Percentiles rank a stretch among this genome's conserved stretches.
These are phyloP conservation scores for Elymnias hypermnestra DNA, from an alignment of 1,140 invertebrate genomes.

Conservation along the genomic window DNA sequence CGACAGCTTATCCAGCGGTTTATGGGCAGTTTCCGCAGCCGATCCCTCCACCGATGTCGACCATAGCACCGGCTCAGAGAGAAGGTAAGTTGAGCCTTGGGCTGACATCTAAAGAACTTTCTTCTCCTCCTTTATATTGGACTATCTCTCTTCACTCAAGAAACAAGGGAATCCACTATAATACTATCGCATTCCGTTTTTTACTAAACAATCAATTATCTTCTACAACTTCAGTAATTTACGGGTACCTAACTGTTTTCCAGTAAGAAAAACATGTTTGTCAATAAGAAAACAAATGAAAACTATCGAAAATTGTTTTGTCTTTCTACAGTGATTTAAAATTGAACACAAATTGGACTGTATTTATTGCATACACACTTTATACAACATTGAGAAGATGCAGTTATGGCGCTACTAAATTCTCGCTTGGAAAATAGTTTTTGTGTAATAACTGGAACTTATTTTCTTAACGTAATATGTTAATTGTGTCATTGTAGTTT, in stretches of 20 bases:
- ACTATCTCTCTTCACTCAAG: conserved; percentile 1
- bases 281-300: too few species aligned
- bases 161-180: background rate
- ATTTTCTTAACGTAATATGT: too few species aligned
- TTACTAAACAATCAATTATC: background rate
- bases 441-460: too few species aligned
- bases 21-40: conserved; percentile 97
- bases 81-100: conserved; percentile 88
- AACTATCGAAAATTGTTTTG: background rate
- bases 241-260: conserved; percentile 1
- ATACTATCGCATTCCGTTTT: too few species aligned
- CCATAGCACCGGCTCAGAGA: conserved; percentile 92
- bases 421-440: background rate
- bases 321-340: too few species aligned
- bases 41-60: conserved; percentile 92
- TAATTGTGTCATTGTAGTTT: background rate
- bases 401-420: too few species aligned
- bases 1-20: conserved; percentile 94
- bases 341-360: too few species aligned
- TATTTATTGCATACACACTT: too few species aligned
- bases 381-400: too few species aligned
- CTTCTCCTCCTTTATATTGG: conserved; percentile 3
- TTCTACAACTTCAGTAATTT: background rate
- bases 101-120: conserved; percentile 21
- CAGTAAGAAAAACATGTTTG: background rate